Base-by-base conservation (phyloP, 2,113 vertebrate species). In the Butorides virescens region DNA sequence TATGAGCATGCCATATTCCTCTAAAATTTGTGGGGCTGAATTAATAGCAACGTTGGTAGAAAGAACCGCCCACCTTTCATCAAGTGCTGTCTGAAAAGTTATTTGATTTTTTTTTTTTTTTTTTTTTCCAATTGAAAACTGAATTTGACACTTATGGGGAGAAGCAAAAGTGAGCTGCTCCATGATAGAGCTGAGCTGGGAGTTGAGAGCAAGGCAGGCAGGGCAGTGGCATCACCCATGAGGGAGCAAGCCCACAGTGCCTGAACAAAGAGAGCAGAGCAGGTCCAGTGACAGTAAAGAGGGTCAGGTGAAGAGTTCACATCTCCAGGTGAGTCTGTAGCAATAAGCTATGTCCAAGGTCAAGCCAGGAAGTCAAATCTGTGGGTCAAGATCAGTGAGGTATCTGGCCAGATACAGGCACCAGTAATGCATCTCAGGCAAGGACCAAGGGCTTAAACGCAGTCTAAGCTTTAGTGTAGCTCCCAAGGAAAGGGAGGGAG, bases 41-140 rank as follows among this genome's bases (percentile, higher is more conserved):
- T 93, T 94, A 77, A 77, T 85, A 74, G 61, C 73, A 87, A 39
- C 73, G 66, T 36, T 74, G 73, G 27, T 90, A 74, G 88, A 81
- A 92, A 93, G 88, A 95, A 88, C 81, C 82, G 67, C 70, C 77
- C 30, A 81, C 81, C 70, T 93, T 83, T 89, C 94, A 89, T 86
- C 62, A 91, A 89, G 17, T 80, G 76, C 92, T 89, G 53, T 80
- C 87, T 89, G 76, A 93, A 80, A 89, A 95, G 84, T 73, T 23
- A 49, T 19, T 78, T 67, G 15, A 11, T n/a, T 47, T 68, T 58
- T 39, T 55, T 58, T 49, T 49, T 39, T 47, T 68, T 63, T 46
- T 22, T 22, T 55, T 37, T 55, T 65, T 52, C 29, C 37, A 53
- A 39, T 44, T 95, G 73, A 85, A 46, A 77, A 36, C 39, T 92